phyloP scores from a whole-genome alignment of 1,140 invertebrate genomes.

The Asbolus verrucosus region DNA sequence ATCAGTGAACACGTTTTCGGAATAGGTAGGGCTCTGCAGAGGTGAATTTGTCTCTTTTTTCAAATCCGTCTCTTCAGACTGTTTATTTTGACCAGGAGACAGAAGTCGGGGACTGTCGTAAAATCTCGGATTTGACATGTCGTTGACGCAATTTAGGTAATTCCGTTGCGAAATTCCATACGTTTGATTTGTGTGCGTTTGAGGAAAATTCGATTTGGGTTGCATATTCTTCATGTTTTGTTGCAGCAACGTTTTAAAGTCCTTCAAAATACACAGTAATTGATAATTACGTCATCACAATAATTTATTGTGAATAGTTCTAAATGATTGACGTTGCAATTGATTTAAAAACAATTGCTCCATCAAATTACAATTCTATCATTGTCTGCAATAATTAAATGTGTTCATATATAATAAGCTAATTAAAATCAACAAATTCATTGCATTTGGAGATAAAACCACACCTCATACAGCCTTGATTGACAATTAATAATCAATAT shows the following conservation, averaged over 20 bases:
- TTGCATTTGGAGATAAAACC: too few relatives aligned
- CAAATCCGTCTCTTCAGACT: too few relatives aligned
- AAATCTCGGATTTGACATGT: slow-evolving; percentile 66
- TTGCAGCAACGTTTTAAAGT: slow-evolving; percentile 55
- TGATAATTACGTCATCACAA: too few relatives aligned
- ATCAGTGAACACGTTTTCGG: slow-evolving; percentile 72
- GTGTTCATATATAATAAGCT: too few relatives aligned
- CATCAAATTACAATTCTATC: too few relatives aligned
- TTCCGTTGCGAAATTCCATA: slow-evolving; percentile 58
- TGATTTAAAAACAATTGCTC: too few relatives aligned
- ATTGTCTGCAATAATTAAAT: too few relatives aligned
- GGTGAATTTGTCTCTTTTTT: slow-evolving; percentile 65
- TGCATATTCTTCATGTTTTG: slow-evolving; percentile 54
- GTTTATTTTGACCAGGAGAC: slow-evolving; percentile 39
- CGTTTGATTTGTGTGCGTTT: slow-evolving; percentile 53
- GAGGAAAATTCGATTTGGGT: slow-evolving; percentile 39
- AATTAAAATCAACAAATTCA: too few relatives aligned
- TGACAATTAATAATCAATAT: too few relatives aligned
- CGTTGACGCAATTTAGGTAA: slow-evolving; percentile 54
- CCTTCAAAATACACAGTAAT: slow-evolving; percentile 44
- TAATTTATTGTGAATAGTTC: too few relatives aligned
- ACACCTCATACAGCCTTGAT: too few relatives aligned
- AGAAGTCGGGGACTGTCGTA: slow-evolving; percentile 69
- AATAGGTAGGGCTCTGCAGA: slow-evolving; percentile 70
- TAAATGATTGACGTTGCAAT: too few relatives aligned